Conservation (phyloP, 2,113 vertebrate genomes). For the Anolis carolinensis region DNA sequence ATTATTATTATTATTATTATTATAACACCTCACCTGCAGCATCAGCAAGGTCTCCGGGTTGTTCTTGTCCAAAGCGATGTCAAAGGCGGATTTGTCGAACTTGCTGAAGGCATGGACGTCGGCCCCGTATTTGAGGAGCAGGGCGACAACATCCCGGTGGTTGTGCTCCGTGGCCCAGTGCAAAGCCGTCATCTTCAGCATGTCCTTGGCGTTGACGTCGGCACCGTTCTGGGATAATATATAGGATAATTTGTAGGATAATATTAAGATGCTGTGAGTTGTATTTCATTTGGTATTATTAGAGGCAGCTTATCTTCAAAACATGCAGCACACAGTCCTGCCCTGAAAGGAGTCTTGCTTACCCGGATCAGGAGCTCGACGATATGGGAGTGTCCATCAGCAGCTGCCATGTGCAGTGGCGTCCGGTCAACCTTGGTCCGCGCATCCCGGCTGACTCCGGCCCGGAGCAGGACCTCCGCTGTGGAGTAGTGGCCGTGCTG, state of each 20-base stretch:
- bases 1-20: no score
- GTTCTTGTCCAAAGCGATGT: constrained; percentile 88
- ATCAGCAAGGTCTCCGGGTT: constrained; percentile 80
- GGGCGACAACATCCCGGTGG: constrained; percentile 82
- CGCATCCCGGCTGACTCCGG: constrained; percentile 91
- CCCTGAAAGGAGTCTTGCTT: not conserved
- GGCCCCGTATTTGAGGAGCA: constrained; percentile 86
- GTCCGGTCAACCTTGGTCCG: constrained; percentile 95
- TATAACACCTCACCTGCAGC: constrained; percentile 75
- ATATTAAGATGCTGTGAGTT: no score
- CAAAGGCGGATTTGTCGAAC: constrained; percentile 91
- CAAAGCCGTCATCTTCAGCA: constrained; percentile 95
- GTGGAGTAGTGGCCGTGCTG: constrained; percentile 92
- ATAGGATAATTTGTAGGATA: no score
- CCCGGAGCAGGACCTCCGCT: constrained; percentile 89
- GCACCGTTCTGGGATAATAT: constrained; percentile 89
- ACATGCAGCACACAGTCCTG: no score
- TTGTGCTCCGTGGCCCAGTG: constrained; percentile 92
- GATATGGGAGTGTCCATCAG: constrained; percentile 84
- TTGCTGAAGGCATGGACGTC: constrained; percentile 90
- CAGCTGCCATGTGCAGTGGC: constrained; percentile 91
- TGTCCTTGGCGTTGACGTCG: constrained; percentile 93
- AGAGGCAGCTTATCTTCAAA: no score
- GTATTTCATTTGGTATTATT: no score
- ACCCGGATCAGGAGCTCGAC: constrained; percentile 92